A percentile compares a stretch with the other conserved stretches of the same genome.
These are phyloP conservation scores for Caprella mutica DNA, from an alignment of 2,888 invertebrate species.

Conservation along the genomic window DNA sequence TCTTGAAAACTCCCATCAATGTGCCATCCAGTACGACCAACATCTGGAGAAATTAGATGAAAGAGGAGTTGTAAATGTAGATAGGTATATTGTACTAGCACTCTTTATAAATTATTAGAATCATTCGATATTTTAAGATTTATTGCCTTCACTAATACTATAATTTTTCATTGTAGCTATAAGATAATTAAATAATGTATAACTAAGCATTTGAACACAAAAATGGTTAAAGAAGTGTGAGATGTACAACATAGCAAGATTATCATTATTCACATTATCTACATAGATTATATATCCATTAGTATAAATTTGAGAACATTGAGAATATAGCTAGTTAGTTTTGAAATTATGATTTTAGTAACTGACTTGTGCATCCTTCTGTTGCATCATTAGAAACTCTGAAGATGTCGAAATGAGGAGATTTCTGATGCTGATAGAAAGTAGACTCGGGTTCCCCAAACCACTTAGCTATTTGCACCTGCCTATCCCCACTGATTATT, in stretches of 20 bases:
- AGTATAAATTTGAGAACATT: background rate
- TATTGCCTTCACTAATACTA: no score
- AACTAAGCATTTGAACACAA: no score
- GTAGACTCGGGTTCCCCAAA: conserved; percentile 33
- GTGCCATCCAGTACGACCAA: conserved; percentile 34
- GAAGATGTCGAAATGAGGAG: conserved; percentile 33
- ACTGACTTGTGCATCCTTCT: conserved; percentile 31
- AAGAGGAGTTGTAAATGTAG: no score
- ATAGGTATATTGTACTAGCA: no score
- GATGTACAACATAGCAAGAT: no score
- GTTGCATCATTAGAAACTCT: conserved; percentile 32
- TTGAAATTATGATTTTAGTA: background rate
- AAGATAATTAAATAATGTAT: no score
- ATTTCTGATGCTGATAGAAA: conserved; percentile 32
- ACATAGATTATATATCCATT: background rate
- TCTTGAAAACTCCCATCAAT: conserved; percentile 34
- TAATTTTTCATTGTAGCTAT: no score
- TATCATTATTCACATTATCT: background rate
- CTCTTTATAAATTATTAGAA: no score
- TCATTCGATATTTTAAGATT: no score
- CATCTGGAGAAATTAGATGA: conserved; percentile 15
- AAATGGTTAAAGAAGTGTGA: no score
- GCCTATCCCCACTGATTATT: conserved; percentile 22
- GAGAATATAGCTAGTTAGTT: background rate
- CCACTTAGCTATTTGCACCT: conserved; percentile 31